A percentile compares a stretch with the other conserved stretches of the same genome.
phyloP scores from a whole-genome alignment of 1,140 invertebrate species.

The Pomacea maculata region DNA sequence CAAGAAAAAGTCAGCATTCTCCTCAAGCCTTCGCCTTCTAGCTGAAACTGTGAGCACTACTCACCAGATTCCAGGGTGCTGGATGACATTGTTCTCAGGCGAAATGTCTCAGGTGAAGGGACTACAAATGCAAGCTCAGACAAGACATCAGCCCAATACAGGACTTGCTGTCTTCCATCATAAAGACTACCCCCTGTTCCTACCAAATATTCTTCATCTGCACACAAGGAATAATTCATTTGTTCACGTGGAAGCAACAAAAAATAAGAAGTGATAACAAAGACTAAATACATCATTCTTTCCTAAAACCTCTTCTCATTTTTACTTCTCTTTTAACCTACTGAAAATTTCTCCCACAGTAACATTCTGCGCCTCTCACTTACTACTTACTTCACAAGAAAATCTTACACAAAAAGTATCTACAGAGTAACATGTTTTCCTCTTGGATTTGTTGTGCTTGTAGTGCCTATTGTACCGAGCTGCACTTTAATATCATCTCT shows the following conservation, averaged over 20 bases:
- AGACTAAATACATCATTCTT: not conserved
- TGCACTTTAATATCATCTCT: no score
- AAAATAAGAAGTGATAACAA: not conserved
- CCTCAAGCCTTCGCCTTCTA: not conserved
- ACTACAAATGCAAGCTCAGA: slow-evolving; percentile 95
- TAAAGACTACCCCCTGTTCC: slow-evolving; percentile 74
- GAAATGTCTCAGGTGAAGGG: slow-evolving; percentile 72
- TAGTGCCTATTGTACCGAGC: no score
- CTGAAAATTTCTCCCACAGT: no score
- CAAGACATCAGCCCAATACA: slow-evolving; percentile 97
- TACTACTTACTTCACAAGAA: not conserved
- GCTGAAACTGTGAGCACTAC: not conserved
- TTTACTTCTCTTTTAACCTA: no score
- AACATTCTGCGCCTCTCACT: no score
- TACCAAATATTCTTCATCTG: slow-evolving; percentile 59
- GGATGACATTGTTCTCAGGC: slow-evolving; percentile 23
- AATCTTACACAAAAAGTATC: no score
- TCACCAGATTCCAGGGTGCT: slow-evolving; percentile 41
- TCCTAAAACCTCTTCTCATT: no score
- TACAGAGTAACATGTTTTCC: no score
- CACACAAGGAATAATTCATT: slow-evolving; percentile 14
- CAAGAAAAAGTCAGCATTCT: not conserved
- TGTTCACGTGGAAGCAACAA: not conserved
- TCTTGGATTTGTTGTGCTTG: no score
- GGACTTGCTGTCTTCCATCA: slow-evolving; percentile 77